A percentile compares a stretch with the other conserved stretches of the same genome.
Evolutionary conservation across 2,113 vertebrate species (phyloP).

Genomic region (Cygnus atratus): DNA sequence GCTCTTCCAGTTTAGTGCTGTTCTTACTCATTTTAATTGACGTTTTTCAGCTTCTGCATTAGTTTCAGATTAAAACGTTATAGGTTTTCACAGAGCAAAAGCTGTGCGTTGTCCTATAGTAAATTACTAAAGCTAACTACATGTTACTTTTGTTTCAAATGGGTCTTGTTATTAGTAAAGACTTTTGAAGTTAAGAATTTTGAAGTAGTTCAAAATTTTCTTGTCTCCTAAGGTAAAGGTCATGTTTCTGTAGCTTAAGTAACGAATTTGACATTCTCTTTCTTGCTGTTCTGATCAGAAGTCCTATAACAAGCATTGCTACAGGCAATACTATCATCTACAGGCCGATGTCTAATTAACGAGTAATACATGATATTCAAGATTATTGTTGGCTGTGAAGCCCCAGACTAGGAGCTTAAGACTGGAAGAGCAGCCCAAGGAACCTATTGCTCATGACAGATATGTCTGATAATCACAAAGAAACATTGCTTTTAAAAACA

Average conservation of each 20-base stretch:
- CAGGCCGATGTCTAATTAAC: constrained; percentile 39
- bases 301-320: constrained; percentile 21
- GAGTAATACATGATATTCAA: constrained; percentile 1
- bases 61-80: background rate
- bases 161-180: background rate
- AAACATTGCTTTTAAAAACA: constrained; percentile 4
- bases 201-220: background rate
- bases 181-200: background rate
- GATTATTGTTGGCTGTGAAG: constrained; percentile 7
- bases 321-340: background rate
- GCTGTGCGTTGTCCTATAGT: background rate
- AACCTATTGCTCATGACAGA: background rate
- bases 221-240: background rate
- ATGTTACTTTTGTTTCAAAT: background rate
- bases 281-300: constrained; percentile 49
- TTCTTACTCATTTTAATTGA: background rate
- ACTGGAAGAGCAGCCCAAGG: background rate
- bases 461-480: background rate
- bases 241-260: background rate
- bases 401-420: background rate
- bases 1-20: background rate
- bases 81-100: background rate
- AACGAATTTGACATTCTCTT: background rate
- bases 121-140: background rate
- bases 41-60: background rate